Evolutionary conservation across 2,888 invertebrate genomes (phyloP).

Genomic region (Meteorus cinctellus): DNA sequence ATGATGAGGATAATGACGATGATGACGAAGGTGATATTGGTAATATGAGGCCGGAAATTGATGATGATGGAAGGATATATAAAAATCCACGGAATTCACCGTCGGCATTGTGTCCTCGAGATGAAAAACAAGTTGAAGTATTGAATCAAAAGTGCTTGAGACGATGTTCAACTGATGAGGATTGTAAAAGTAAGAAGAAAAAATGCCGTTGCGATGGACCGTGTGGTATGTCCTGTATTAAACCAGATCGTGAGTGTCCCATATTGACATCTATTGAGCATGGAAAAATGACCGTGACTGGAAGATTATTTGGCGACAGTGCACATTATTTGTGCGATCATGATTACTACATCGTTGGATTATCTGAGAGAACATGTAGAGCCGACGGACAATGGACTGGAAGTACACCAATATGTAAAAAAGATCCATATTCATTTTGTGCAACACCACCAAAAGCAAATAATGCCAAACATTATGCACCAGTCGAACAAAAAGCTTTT

Average conservation of each 20-base stretch:
- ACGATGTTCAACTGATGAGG: slow-evolving; percentile 94
- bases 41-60: slow-evolving; percentile 76
- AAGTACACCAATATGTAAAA: slow-evolving; percentile 87
- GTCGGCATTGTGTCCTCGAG: slow-evolving; percentile 88
- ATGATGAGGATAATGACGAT: slow-evolving; percentile 75
- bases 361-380: slow-evolving; percentile 90
- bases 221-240: slow-evolving; percentile 98
- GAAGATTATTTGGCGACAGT: slow-evolving; percentile 87
- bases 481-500: slow-evolving; percentile 90
- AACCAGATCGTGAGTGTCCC: slow-evolving; percentile 94
- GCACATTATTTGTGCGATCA: slow-evolving; percentile 91
- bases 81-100: slow-evolving; percentile 93
- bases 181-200: slow-evolving; percentile 97
- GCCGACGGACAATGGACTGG: slow-evolving; percentile 95
- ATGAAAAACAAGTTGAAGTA: slow-evolving; percentile 88
- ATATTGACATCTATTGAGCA: slow-evolving; percentile 84
- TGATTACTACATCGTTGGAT: slow-evolving; percentile 90
- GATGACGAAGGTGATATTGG: slow-evolving; percentile 71
- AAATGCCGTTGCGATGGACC: slow-evolving; percentile 97
- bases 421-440: slow-evolving; percentile 86
- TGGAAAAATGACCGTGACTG: slow-evolving; percentile 85
- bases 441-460: slow-evolving; percentile 88
- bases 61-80: slow-evolving; percentile 87
- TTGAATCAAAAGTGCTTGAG: slow-evolving; percentile 91
- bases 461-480: slow-evolving; percentile 91